Conservation (phyloP, 1,140 invertebrate genomes). For the Calosoma granatense region DNA sequence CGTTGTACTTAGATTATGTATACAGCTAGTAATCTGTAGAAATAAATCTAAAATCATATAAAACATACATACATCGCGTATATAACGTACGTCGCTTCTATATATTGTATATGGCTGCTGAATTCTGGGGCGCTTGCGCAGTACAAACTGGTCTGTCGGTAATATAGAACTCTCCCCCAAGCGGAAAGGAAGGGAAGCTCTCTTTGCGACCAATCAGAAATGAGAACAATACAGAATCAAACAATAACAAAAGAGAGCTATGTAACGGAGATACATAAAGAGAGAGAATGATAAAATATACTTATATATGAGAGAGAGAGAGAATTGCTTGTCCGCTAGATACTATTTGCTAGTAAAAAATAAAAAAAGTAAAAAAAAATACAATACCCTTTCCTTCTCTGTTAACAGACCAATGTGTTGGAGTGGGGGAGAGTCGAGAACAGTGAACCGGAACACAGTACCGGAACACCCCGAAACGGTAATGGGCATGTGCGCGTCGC, state of each 20-base stretch:
- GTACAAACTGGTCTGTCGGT: too few relatives aligned
- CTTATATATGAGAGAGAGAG: neutral
- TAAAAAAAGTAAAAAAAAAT: neutral
- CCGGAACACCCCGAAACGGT: neutral
- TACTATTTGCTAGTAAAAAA: neutral
- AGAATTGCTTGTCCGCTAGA: neutral
- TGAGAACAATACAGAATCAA: slow-evolving; percentile 15
- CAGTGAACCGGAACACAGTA: neutral
- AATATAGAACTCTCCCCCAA: slow-evolving; percentile 14
- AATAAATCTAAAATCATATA: too few relatives aligned
- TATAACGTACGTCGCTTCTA: too few relatives aligned
- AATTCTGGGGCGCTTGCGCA: too few relatives aligned
- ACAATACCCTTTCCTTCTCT: slow-evolving; percentile 52
- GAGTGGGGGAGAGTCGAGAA: slow-evolving; percentile 21
- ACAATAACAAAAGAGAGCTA: neutral
- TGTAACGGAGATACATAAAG: neutral
- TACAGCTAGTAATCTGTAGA: too few relatives aligned
- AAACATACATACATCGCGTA: too few relatives aligned
- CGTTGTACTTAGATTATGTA: slow-evolving; percentile 24
- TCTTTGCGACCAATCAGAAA: too few relatives aligned
- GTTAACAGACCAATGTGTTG: slow-evolving; percentile 50
- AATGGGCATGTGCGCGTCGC: neutral
- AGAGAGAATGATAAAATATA: neutral
- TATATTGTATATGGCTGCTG: too few relatives aligned
- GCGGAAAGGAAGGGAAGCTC: slow-evolving; percentile 34